Evolutionary conservation across 2,888 invertebrate species (phyloP).

Genomic region (Pollenia labialis): DNA sequence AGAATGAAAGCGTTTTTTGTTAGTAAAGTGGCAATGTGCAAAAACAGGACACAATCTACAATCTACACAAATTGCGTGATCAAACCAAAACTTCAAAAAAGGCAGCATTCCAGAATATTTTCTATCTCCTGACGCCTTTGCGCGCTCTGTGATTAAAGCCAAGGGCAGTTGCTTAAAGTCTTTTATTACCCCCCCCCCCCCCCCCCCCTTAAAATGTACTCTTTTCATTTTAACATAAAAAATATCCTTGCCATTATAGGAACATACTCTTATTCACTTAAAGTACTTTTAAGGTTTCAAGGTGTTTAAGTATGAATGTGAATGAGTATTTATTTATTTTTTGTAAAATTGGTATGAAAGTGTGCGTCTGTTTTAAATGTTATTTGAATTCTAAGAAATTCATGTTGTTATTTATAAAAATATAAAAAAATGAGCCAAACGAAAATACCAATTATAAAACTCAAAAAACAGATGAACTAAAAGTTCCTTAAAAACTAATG

Average conservation of each 20-base stretch:
- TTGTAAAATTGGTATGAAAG: background rate
- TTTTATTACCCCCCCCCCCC: too few species aligned
- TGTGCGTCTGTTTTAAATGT: constrained; percentile 22
- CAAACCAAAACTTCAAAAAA: too few species aligned
- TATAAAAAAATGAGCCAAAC: background rate
- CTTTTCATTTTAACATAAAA: background rate
- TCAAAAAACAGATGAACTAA: constrained; percentile 35
- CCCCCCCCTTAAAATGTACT: background rate
- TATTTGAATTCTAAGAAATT: constrained; percentile 6
- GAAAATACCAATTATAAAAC: constrained; percentile 2
- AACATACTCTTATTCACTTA: constrained; percentile 36
- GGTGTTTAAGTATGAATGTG: constrained; percentile 15
- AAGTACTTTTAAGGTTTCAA: constrained; percentile 50
- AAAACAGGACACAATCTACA: too few species aligned
- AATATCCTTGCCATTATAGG: constrained; percentile 42
- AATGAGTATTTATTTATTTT: background rate
- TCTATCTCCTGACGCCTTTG: too few species aligned
- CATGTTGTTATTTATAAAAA: background rate
- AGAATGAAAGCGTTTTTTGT: too few species aligned
- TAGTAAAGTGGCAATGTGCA: too few species aligned
- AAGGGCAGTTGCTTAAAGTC: constrained; percentile 24
- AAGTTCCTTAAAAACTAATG: constrained; percentile 40
- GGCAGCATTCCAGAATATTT: too few species aligned
- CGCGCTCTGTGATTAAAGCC: too few species aligned
- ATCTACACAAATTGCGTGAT: too few species aligned